A percentile compares a stretch with the other conserved stretches of the same genome.
phyloP scores from a whole-genome alignment of 2,113 vertebrate species.

The Gila orcuttii region DNA sequence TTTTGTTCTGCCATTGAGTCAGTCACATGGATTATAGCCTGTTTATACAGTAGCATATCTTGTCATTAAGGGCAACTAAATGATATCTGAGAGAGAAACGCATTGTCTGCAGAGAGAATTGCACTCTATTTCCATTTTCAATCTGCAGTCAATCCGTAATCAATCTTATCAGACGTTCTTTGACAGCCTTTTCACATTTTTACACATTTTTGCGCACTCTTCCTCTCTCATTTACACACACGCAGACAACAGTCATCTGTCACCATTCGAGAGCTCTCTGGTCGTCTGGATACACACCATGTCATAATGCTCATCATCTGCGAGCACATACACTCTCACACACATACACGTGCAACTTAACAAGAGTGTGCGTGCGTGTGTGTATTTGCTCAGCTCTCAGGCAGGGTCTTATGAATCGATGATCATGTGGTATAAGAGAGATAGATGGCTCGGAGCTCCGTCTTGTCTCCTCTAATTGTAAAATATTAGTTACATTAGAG shows the following conservation, averaged over 20 bases:
- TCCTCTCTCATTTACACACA: conserved; percentile 33
- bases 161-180: conserved; percentile 60
- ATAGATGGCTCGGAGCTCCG: conserved; percentile 98
- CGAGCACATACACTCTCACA: conserved; percentile 47
- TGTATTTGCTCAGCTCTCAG: conserved; percentile 87
- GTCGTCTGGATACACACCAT: conserved; percentile 53
- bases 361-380: conserved; percentile 47
- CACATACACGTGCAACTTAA: conserved; percentile 32
- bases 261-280: conserved; percentile 45
- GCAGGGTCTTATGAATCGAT: conserved; percentile 99
- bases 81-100: conserved; percentile 19
- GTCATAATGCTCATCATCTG: conserved; percentile 38
- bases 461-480: conserved; percentile 99
- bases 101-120: conserved; percentile 30
- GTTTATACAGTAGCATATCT: conserved; percentile 1
- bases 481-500: conserved; percentile 99
- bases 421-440: conserved; percentile 99
- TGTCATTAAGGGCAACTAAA: conserved; percentile 16
- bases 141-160: conserved; percentile 80
- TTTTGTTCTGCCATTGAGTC: background rate
- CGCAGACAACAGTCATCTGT: conserved; percentile 59
- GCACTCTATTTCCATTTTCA: conserved; percentile 51
- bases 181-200: conserved; percentile 66
- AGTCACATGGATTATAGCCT: background rate
- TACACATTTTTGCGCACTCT: conserved; percentile 59